Evolutionary conservation across 2,113 vertebrate species (phyloP).

Genomic region (Corythornis cristatus): DNA sequence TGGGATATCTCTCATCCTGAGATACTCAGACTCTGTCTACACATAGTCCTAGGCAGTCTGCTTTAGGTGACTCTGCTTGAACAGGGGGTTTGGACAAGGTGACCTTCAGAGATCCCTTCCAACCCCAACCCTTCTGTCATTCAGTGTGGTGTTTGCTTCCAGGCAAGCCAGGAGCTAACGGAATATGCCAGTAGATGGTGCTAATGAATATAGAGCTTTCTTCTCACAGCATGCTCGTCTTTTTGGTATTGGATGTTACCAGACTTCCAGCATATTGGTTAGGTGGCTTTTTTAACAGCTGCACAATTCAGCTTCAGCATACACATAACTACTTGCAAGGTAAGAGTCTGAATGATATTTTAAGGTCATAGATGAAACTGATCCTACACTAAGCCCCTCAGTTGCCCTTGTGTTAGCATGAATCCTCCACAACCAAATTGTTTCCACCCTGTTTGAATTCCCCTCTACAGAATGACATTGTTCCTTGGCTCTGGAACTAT

Average conservation of each 20-base stretch:
- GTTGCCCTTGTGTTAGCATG: not conserved
- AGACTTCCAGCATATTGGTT: not conserved
- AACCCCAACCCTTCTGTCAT: not conserved
- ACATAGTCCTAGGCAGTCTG: not conserved
- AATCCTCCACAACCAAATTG: not conserved
- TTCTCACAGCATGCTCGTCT: not conserved
- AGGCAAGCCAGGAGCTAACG: not conserved
- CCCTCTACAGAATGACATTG: not conserved
- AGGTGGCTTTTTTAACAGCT: not conserved
- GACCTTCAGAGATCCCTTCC: not conserved
- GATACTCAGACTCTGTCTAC: not conserved
- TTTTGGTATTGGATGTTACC: not conserved
- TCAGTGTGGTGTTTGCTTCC: not conserved
- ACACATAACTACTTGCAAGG: not conserved
- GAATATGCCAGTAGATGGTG: slow-evolving; percentile 3
- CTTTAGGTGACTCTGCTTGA: not conserved
- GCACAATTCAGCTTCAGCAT: not conserved
- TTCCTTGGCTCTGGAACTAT: not conserved
- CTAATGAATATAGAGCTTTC: not conserved
- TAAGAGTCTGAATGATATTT: not conserved
- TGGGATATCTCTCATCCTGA: not conserved
- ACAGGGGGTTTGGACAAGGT: not conserved
- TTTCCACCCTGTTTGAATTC: not conserved
- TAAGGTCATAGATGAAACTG: not conserved
- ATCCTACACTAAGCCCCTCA: not conserved